These are phyloP conservation scores for Nomada lathburiana DNA, from an alignment of 2,888 invertebrate genomes.

Conservation along the genomic window DNA sequence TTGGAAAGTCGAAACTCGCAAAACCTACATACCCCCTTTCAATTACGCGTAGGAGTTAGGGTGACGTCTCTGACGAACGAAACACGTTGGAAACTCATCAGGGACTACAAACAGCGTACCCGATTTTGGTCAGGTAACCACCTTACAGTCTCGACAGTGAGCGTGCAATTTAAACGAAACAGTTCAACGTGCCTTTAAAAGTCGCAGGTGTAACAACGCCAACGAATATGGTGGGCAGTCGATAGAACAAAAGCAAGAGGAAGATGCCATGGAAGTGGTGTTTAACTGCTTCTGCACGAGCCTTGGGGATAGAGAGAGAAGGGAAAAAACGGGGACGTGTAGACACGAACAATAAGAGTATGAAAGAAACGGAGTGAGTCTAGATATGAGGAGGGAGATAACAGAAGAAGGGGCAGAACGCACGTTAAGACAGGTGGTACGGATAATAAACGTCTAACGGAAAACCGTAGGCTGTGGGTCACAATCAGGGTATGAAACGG, in stretches of 20 bases:
- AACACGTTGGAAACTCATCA: slow-evolving; percentile 15
- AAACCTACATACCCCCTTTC: not conserved
- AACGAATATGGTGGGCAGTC: slow-evolving; percentile 49
- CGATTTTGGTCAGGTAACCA: slow-evolving; percentile 41
- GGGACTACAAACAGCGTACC: slow-evolving; percentile 14
- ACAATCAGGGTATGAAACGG: slow-evolving; percentile 38
- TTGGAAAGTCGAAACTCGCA: not conserved
- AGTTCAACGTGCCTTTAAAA: slow-evolving; percentile 54
- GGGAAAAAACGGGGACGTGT: not conserved
- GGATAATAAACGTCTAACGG: slow-evolving; percentile 71
- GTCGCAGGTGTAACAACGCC: slow-evolving; percentile 62
- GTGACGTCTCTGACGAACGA: not conserved
- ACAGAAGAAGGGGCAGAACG: slow-evolving; percentile 64
- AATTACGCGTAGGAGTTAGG: not conserved
- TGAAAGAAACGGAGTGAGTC: slow-evolving; percentile 25
- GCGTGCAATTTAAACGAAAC: slow-evolving; percentile 53
- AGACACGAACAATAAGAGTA: not conserved
- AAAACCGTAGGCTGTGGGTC: slow-evolving; percentile 66
- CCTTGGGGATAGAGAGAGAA: not conserved
- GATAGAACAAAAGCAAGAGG: slow-evolving; percentile 26
- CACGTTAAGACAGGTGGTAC: slow-evolving; percentile 70
- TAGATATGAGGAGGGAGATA: slow-evolving; percentile 62
- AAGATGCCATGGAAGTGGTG: not conserved
- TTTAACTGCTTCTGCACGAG: not conserved
- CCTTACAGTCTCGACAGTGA: slow-evolving; percentile 9